Evolutionary conservation across 2,113 vertebrate species (phyloP).

Genomic region (Phocoena sinus): DNA sequence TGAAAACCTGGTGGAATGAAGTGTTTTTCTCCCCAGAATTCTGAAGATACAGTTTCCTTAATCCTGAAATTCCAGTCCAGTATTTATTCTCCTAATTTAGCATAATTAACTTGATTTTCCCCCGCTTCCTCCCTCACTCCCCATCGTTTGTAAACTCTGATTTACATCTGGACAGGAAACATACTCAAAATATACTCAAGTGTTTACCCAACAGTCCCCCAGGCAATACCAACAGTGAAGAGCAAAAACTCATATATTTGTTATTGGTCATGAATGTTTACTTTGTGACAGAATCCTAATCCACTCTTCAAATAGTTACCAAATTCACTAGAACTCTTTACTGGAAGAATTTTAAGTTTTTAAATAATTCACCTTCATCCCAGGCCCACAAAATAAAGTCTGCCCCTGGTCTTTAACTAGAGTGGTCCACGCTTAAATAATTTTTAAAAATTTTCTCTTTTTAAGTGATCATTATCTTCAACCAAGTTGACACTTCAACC

Average conservation of each 20-base stretch:
- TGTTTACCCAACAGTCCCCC: background rate
- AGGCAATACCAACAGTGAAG: constrained; percentile 31
- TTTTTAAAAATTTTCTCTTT: background rate
- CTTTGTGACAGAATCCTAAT: constrained; percentile 31
- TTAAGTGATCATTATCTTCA: background rate
- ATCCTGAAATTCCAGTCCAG: background rate
- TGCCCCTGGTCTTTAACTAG: background rate
- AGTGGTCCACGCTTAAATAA: background rate
- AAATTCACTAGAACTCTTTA: constrained; percentile 15
- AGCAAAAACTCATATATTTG: constrained; percentile 31
- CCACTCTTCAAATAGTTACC: constrained; percentile 38
- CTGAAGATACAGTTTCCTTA: background rate
- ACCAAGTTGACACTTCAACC: background rate
- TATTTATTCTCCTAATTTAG: background rate
- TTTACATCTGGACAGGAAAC: constrained; percentile 54
- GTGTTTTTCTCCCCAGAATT: background rate
- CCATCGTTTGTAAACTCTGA: constrained; percentile 24
- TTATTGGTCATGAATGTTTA: constrained; percentile 30
- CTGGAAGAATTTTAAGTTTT: constrained; percentile 10
- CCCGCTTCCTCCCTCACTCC: background rate
- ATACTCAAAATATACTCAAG: constrained; percentile 22
- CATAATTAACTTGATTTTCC: background rate
- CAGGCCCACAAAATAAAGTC: background rate
- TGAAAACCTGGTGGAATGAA: background rate
- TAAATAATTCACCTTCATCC: background rate